phyloP scores from a whole-genome alignment of 2,888 invertebrate genomes.

The Neoascia interrupta region DNA sequence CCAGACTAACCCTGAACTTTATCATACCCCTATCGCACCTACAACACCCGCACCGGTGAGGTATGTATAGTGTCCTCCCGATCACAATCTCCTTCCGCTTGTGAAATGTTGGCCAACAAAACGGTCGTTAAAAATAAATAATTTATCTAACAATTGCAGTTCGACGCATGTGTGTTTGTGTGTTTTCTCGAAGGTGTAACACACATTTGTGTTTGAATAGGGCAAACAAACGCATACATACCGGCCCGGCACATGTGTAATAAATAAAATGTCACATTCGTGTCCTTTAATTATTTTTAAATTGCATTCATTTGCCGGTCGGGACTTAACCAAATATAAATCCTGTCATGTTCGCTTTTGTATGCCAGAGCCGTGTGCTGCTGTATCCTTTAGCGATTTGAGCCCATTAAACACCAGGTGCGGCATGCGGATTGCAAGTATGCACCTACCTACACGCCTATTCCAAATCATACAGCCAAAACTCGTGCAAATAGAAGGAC shows the following conservation, averaged over 20 bases:
- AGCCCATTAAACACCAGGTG: conserved; percentile 35
- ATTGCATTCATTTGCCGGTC: conserved; percentile 51
- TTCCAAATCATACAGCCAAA: conserved; percentile 2
- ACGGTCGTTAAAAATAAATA: conserved; percentile 59
- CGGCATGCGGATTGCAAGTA: conserved; percentile 12
- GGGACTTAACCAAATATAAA: conserved; percentile 21
- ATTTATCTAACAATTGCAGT: conserved; percentile 58
- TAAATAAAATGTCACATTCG: conserved; percentile 41
- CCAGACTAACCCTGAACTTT: conserved; percentile 68
- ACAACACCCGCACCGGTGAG: neutral
- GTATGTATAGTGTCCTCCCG: neutral
- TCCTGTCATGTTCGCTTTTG: conserved; percentile 15
- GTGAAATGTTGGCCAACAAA: conserved; percentile 50
- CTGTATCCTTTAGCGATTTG: conserved; percentile 33
- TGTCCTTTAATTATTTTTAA: conserved; percentile 64
- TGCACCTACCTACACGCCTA: too few species aligned
- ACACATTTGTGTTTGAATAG: conserved; percentile 12
- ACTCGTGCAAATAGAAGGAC: neutral
- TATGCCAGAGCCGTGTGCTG: conserved; percentile 2
- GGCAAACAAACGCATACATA: conserved; percentile 36
- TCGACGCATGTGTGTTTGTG: neutral
- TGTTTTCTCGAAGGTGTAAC: neutral
- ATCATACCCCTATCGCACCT: conserved; percentile 18
- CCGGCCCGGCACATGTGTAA: conserved; percentile 18
- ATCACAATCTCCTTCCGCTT: neutral